Evolutionary conservation across 2,888 invertebrate species (phyloP), one percentile per base, ranked within the genome.

Genomic region (Pedicia rivosa): DNA sequence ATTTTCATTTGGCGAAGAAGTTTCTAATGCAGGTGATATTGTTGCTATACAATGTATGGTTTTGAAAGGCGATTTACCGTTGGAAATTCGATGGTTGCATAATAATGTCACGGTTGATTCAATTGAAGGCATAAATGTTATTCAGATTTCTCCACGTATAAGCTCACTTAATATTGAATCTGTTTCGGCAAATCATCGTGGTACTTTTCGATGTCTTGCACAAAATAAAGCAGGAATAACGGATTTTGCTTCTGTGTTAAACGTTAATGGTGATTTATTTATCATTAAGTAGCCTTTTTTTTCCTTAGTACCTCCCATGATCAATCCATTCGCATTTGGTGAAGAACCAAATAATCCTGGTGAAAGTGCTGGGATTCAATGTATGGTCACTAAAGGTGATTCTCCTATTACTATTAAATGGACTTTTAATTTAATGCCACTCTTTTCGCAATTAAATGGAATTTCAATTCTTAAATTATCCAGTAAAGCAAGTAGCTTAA

Each of bases 331-430:
- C 51, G 68, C 68, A 48, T 78, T 82, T 48, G 80, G 79, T 43
- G 68, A 72, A 35, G 75, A 76, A 41, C 70, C 75, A 4, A 65
- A 74, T 12, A 75, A 78, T 50, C 72, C 73, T 38, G 78, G 77
- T 39, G 78, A 78, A 50, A 68, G 71, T 54, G 68, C 74, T 24
- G 74, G 77, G 29, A 69, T 73, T 10, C 71, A 72, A 42, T 84
- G 83, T 56, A 72, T 75, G 49, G 75, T 78, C 24, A 70, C 68
- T 42, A 78, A 80, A 57, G 83, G 87, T 35, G 87, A 88, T 57
- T 60, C 74, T 44, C 87, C 87, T 17, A 65, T 88, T 39, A 68
- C 68, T 43, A 78, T 88, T 40, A 67, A 68, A 35, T 87, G 84
- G 84, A 72, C 65, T 34, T 62, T 70, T 31, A 66, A 70, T 45